Evolutionary conservation across 2,888 invertebrate genomes (phyloP), one percentile per base, ranked within the genome.

Genomic region (Therioaphis trifolii): DNA sequence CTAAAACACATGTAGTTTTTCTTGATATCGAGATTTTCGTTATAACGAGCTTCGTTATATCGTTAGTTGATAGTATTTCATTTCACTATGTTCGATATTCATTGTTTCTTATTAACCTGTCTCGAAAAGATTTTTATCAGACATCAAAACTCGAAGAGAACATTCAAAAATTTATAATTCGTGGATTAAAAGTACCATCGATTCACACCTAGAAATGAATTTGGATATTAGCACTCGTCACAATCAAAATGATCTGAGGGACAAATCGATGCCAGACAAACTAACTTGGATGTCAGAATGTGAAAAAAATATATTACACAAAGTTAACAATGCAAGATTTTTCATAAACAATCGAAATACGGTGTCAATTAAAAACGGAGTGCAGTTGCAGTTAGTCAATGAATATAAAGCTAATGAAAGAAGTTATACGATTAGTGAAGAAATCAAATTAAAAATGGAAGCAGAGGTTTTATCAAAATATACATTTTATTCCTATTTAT

Each of bases 191-290:
- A 68, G 68, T 4, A 68, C 68, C 0, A 68, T 0, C 3, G 52
- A 68, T 35, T 5, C 3, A 18, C 35, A 66, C 24, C 24, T 68
- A 15, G 7, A 24, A n/a, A 46, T n/a, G 3, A 68, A 49, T 24
- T 24, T 78, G n/a, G 24, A 68, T 24, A 15, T 4, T 18, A 52
- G 12, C 2, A 52, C 3, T 7, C 1, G 35, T 35, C 78, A 35
- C 24, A 52, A 66, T 14, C 21, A 52, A 68, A 12, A 29, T 0
- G 24, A 15, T 15, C n/a, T 78, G 18, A 78, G 52, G 5, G 21
- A 68, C n/a, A 78, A 78, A 52, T 68, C 78, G 9, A 68, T 78
- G 63, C n/a, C 35, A 5, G 35, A 68, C 24, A 68, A 40, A 18
- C 11, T 78, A 2, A 40, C 21, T 35, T 12, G 52, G 2, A 21